A percentile compares a stretch with the other conserved stretches of the same genome.
These are phyloP conservation scores for Drosophila rufa DNA, from an alignment of 1,140 invertebrate genomes.

Conservation along the genomic window DNA sequence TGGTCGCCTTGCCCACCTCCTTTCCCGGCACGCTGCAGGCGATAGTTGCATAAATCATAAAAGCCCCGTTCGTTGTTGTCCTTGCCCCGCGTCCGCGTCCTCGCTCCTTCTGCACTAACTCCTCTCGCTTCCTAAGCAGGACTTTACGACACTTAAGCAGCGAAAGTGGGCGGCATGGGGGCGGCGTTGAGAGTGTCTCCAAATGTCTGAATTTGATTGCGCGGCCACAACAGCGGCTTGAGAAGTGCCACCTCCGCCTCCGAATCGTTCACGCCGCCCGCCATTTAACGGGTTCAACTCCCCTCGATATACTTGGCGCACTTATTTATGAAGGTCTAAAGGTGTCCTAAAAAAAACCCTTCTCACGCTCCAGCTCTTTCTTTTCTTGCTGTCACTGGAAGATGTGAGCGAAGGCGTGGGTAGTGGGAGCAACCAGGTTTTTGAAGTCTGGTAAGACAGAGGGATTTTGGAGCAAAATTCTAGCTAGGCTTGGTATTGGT, in stretches of 20 bases:
- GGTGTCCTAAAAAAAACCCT: slow-evolving; percentile 8
- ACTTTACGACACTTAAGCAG: slow-evolving; percentile 82
- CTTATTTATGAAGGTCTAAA: slow-evolving; percentile 73
- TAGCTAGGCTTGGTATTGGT: too few species aligned
- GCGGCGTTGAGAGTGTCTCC: slow-evolving; percentile 36
- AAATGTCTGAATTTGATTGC: slow-evolving; percentile 83
- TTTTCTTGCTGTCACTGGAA: not conserved
- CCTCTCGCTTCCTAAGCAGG: slow-evolving; percentile 38
- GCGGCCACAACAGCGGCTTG: slow-evolving; percentile 60
- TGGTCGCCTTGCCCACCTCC: slow-evolving; percentile 10
- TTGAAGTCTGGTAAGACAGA: not conserved
- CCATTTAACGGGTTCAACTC: slow-evolving; percentile 27
- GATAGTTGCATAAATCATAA: slow-evolving; percentile 84
- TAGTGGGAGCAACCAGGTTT: not conserved
- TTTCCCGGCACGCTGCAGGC: slow-evolving; percentile 61
- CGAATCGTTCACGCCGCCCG: not conserved
- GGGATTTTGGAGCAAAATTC: not conserved
- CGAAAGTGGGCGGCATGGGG: slow-evolving; percentile 2
- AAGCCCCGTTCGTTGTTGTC: slow-evolving; percentile 56
- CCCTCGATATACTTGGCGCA: slow-evolving; percentile 38
- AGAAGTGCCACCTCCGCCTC: slow-evolving; percentile 18
- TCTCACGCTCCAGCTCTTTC: not conserved
- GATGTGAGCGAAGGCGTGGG: not conserved
- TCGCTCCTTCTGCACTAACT: not conserved
- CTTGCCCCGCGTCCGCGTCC: slow-evolving; percentile 17